These are phyloP conservation scores for Scotopteryx bipunctaria DNA, from an alignment of 2,888 invertebrate species.

Conservation along the genomic window DNA sequence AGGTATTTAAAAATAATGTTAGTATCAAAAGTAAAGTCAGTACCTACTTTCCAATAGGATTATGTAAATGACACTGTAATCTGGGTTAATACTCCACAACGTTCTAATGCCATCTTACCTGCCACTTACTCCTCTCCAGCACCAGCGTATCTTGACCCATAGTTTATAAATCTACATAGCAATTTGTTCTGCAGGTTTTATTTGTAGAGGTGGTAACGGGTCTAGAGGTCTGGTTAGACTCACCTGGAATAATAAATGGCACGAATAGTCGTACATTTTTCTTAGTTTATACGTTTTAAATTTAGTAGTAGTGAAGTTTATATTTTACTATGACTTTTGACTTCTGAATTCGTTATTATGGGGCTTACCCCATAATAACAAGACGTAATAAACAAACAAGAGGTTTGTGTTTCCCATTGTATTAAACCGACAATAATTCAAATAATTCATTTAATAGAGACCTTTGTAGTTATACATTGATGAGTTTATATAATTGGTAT, in stretches of 20 bases:
- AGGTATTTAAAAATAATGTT: not conserved
- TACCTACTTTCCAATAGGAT: slow-evolving; percentile 35
- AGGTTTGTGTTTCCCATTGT: too few species aligned
- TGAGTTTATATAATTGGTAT: too few species aligned
- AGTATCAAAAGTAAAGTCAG: slow-evolving; percentile 32
- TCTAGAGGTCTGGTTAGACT: slow-evolving; percentile 22
- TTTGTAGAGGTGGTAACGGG: slow-evolving; percentile 24
- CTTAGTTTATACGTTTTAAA: too few species aligned
- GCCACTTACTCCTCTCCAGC: slow-evolving; percentile 27
- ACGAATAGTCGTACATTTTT: slow-evolving; percentile 13
- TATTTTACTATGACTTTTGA: too few species aligned
- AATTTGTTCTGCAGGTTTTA: slow-evolving; percentile 29
- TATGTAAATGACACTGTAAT: slow-evolving; percentile 34
- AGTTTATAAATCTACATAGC: slow-evolving; percentile 30
- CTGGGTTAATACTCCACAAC: slow-evolving; percentile 36
- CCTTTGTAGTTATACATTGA: too few species aligned
- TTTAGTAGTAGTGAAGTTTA: too few species aligned
- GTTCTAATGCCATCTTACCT: slow-evolving; percentile 33
- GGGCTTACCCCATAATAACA: too few species aligned
- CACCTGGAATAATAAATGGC: slow-evolving; percentile 21
- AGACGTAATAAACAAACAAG: too few species aligned
- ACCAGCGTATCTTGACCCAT: slow-evolving; percentile 15
- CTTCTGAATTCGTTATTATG: too few species aligned
- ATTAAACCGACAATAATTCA: too few species aligned
- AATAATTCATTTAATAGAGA: too few species aligned